Evolutionary conservation across 2,113 vertebrate species (phyloP).

Genomic region (Prietella phreatophila): DNA sequence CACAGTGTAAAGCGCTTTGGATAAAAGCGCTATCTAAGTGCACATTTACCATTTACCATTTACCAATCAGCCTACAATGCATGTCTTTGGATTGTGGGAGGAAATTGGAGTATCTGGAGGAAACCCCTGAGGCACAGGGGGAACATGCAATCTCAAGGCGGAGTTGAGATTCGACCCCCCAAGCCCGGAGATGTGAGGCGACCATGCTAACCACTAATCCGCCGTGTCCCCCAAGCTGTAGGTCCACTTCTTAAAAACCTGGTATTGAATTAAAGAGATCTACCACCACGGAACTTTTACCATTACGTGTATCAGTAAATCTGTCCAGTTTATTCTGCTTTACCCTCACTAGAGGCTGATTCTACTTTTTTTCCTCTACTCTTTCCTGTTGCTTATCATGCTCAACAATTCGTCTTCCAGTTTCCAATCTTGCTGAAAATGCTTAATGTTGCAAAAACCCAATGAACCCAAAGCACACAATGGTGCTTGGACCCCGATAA

Average conservation of each 20-base stretch:
- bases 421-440: not conserved
- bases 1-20: too few species aligned
- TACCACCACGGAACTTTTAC: not conserved
- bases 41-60: too few species aligned
- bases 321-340: not conserved
- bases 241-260: not conserved
- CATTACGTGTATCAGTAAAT: not conserved
- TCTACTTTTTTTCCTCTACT: not conserved
- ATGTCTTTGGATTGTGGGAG: too few species aligned
- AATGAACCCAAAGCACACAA: not conserved
- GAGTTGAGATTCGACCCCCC: too few species aligned
- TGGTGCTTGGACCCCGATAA: not conserved
- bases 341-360: not conserved
- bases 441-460: not conserved
- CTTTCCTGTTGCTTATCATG: not conserved
- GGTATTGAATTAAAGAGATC: not conserved
- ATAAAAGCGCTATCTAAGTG: too few species aligned
- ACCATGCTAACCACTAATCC: too few species aligned
- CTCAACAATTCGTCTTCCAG: not conserved
- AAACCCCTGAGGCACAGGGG: too few species aligned
- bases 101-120: too few species aligned
- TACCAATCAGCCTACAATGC: too few species aligned
- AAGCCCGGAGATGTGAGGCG: too few species aligned
- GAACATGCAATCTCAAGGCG: too few species aligned
- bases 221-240: too few species aligned